Conservation (phyloP, 2,797 vertebrate genomes). For the Urocyon cinereoargenteus region DNA sequence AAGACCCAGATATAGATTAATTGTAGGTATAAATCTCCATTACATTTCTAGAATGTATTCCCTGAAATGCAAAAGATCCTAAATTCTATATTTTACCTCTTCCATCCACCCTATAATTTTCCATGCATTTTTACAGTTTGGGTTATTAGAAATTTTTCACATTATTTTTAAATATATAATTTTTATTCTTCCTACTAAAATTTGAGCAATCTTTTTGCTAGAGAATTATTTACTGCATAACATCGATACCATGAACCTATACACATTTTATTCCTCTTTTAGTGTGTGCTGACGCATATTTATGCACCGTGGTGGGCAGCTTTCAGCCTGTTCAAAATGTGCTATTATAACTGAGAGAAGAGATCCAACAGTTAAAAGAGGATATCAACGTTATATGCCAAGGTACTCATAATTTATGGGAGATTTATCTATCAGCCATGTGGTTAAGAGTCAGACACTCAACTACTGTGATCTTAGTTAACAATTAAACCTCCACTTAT, state of each 20-base stretch:
- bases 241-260: not conserved
- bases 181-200: conserved; percentile 16
- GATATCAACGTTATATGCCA: not conserved
- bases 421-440: not conserved
- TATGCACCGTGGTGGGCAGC: not conserved
- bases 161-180: not conserved
- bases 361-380: not conserved
- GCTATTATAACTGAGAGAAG: not conserved
- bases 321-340: not conserved
- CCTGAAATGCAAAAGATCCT: not conserved
- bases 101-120: not conserved
- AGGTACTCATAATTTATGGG: not conserved
- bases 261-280: conserved; percentile 1
- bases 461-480: conserved; percentile 11
- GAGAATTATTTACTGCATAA: not conserved
- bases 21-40: not conserved
- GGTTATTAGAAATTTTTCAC: not conserved
- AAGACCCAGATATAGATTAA: not conserved
- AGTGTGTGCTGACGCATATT: not conserved
- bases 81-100: not conserved
- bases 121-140: not conserved
- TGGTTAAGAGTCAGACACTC: not conserved
- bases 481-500: conserved; percentile 30
- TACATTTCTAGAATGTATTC: not conserved
- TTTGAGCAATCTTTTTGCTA: not conserved